Conservation (phyloP, 30 jellyfish, hydroid and myxozoan genomes). For the Clytia hemisphaerica region DNA sequence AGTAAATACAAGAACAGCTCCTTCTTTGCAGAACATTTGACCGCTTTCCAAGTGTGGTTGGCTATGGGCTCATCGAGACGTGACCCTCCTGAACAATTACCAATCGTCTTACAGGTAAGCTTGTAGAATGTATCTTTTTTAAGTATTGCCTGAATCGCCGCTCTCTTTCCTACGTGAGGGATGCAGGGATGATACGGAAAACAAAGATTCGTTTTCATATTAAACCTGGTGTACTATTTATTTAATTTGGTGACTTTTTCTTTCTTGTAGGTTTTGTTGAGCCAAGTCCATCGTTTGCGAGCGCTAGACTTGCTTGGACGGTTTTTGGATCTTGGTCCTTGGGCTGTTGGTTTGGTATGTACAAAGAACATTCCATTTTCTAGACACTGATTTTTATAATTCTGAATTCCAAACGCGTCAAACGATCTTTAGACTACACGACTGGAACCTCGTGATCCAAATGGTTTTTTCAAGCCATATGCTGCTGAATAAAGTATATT, state of each 20-base stretch:
- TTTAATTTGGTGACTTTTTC: background rate
- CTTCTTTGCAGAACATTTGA: constrained; percentile 82
- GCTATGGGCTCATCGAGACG: constrained; percentile 91
- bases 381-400: background rate
- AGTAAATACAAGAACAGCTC: constrained; percentile 84
- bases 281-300: constrained; percentile 90
- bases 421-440: background rate
- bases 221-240: no score
- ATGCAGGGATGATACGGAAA: no score
- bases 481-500: no score
- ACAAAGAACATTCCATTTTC: background rate
- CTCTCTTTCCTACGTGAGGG: no score
- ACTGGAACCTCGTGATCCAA: no score
- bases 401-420: background rate
- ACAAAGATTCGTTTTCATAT: no score
- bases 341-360: constrained; percentile 95
- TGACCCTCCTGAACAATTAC: constrained; percentile 94
- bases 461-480: no score
- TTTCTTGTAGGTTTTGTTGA: constrained; percentile 56
- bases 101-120: constrained; percentile 80
- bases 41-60: constrained; percentile 96
- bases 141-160: no score
- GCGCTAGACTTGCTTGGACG: constrained; percentile 86
- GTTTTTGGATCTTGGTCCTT: constrained; percentile 93
- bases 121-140: background rate